These are phyloP conservation scores for Drosophila nannoptera DNA, from an alignment of 1,140 invertebrate genomes.

Conservation along the genomic window DNA sequence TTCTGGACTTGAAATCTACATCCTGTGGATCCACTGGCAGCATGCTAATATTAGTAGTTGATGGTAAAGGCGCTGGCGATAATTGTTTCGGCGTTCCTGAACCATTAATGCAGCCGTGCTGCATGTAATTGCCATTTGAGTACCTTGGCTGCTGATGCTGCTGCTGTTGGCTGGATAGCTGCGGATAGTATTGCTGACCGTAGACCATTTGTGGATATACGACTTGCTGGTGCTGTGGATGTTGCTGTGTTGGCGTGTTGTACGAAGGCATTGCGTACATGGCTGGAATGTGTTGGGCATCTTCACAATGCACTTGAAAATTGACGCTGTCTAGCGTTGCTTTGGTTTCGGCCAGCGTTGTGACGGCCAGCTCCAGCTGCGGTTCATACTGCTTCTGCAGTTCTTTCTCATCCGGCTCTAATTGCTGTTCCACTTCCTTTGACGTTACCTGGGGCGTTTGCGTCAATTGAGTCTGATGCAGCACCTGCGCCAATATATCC, in stretches of 20 bases:
- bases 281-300: constrained; percentile 60
- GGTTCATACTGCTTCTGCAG: constrained; percentile 20
- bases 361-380: constrained; percentile 53
- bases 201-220: constrained; percentile 53
- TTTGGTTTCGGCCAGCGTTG: constrained; percentile 70
- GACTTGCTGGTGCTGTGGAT: constrained; percentile 32
- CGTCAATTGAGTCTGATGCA: constrained; percentile 79
- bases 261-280: constrained; percentile 33
- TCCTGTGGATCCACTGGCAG: constrained; percentile 32
- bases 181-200: constrained; percentile 49
- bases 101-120: constrained; percentile 51
- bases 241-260: constrained; percentile 30
- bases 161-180: constrained; percentile 58
- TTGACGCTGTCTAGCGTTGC: constrained; percentile 67
- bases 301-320: constrained; percentile 71
- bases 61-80: constrained; percentile 54
- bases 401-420: constrained; percentile 8
- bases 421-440: constrained; percentile 1
- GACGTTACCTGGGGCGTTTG: constrained; percentile 20
- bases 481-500: constrained; percentile 89
- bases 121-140: constrained; percentile 64
- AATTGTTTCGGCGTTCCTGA: constrained; percentile 61
- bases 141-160: constrained; percentile 79
- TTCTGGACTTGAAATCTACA: constrained; percentile 80
- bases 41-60: constrained; percentile 17